Evolutionary conservation across 2,797 vertebrate species (phyloP).

Genomic region (Sus cebifrons): DNA sequence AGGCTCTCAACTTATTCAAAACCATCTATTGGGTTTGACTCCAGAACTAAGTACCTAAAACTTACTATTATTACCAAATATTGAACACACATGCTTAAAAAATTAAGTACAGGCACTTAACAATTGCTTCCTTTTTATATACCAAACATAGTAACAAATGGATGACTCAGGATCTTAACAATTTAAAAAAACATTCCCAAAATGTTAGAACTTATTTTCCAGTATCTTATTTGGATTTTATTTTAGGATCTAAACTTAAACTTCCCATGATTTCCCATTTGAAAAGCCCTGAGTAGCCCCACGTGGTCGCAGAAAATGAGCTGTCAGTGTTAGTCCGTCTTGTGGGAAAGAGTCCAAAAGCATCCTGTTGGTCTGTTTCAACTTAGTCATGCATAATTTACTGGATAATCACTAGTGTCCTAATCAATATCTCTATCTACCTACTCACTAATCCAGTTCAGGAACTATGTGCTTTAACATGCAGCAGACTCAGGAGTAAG

Average conservation of each 20-base stretch:
- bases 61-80: slow-evolving; percentile 7
- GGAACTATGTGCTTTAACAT: slow-evolving; percentile 46
- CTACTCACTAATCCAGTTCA: slow-evolving; percentile 81
- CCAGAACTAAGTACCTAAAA: background rate
- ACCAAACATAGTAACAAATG: background rate
- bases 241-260: slow-evolving; percentile 52
- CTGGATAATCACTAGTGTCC: slow-evolving; percentile 81
- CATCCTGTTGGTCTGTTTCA: slow-evolving; percentile 75
- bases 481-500: slow-evolving; percentile 17
- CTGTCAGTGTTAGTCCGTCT: slow-evolving; percentile 55
- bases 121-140: background rate
- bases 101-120: slow-evolving; percentile 18
- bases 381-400: slow-evolving; percentile 82
- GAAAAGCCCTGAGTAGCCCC: slow-evolving; percentile 11
- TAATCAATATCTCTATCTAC: slow-evolving; percentile 84
- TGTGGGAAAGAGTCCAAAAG: slow-evolving; percentile 73
- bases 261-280: slow-evolving; percentile 36
- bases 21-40: background rate
- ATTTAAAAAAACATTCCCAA: background rate
- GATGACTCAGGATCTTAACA: background rate
- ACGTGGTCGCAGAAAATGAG: slow-evolving; percentile 71
- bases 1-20: background rate
- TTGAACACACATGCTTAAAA: background rate
- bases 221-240: background rate
- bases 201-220: background rate